Conservation (phyloP, 2,113 vertebrate species). For the Zosterops hypoxanthus region DNA sequence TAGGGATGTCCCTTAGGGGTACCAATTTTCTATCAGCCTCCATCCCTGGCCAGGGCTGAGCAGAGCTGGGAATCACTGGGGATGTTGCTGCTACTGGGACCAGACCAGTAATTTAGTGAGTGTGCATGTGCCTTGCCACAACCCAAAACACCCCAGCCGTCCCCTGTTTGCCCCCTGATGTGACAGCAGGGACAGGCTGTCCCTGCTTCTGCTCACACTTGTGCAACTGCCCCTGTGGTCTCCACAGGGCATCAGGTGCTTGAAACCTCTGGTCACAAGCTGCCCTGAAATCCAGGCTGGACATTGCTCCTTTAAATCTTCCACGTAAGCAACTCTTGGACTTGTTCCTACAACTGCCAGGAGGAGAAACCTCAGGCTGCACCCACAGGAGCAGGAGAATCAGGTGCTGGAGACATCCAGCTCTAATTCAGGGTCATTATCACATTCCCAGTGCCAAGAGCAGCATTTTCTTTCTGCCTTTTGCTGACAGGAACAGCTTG, state of each 20-base stretch:
- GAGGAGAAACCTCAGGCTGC: background rate
- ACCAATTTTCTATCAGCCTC: background rate
- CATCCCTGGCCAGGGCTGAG: background rate
- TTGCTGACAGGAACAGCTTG: slow-evolving; percentile 53
- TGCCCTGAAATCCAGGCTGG: background rate
- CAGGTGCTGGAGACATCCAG: background rate
- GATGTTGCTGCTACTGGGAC: accelerated
- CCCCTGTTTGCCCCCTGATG: background rate
- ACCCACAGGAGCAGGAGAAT: background rate
- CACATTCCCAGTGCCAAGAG: background rate
- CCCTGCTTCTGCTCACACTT: background rate
- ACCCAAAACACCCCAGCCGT: background rate
- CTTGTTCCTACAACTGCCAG: background rate
- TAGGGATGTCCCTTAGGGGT: accelerated
- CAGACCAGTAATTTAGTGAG: accelerated
- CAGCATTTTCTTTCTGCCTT: background rate
- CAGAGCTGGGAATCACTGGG: background rate
- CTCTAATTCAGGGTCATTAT: slow-evolving; percentile 56
- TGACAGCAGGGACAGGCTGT: background rate
- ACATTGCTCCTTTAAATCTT: background rate
- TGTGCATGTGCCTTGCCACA: accelerated
- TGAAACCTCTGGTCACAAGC: background rate
- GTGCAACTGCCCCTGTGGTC: background rate
- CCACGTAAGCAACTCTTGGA: background rate
- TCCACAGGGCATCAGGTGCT: background rate